Conservation (phyloP, 2,888 invertebrate species). For the Morpho helenor region DNA sequence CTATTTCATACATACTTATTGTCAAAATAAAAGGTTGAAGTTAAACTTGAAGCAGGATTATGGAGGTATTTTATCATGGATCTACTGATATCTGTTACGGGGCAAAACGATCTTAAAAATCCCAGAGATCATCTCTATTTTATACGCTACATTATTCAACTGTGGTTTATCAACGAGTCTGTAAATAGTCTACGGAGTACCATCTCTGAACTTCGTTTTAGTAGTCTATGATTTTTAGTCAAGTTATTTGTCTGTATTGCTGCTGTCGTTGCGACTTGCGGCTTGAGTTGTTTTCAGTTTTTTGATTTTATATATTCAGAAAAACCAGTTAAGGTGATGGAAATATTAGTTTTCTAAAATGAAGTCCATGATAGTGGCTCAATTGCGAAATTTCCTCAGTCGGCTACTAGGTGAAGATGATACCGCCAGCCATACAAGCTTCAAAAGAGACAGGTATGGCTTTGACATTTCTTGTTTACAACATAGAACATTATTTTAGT, state of each 20-base stretch:
- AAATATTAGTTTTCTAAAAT: slow-evolving; percentile 55
- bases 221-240: no score
- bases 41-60: no score
- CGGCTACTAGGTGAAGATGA: slow-evolving; percentile 49
- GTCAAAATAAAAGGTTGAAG: no score
- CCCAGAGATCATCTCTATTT: no score
- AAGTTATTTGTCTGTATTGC: not conserved
- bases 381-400: slow-evolving; percentile 61
- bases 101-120: no score
- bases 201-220: no score
- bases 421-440: slow-evolving; percentile 46
- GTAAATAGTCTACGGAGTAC: no score
- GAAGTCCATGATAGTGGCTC: slow-evolving; percentile 62
- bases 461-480: slow-evolving; percentile 71
- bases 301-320: slow-evolving; percentile 29
- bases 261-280: slow-evolving; percentile 12
- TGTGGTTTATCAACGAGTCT: no score
- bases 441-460: slow-evolving; percentile 71
- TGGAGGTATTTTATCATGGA: no score
- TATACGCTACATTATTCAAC: no score
- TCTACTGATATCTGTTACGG: no score
- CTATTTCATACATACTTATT: no score
- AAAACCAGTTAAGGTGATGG: slow-evolving; percentile 52
- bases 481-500: slow-evolving; percentile 42
- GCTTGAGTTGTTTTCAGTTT: slow-evolving; percentile 22